Evolutionary conservation across 2,797 vertebrate species (phyloP).

Genomic region (Channa striata): DNA sequence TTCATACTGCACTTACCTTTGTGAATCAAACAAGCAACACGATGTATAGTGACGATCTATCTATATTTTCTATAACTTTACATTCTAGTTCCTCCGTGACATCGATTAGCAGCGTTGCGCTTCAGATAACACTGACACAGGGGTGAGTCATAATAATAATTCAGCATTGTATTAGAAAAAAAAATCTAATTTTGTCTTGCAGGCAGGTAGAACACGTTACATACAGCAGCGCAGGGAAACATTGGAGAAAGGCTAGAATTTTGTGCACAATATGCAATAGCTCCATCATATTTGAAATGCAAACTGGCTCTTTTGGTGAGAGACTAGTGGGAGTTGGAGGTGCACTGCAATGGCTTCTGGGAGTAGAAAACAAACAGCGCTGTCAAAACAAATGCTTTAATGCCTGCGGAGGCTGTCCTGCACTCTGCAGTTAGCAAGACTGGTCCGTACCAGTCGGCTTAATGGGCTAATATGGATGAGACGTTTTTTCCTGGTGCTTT

Average conservation of each 20-base stretch:
- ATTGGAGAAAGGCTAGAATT: slow-evolving; percentile 59
- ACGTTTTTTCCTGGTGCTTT: slow-evolving; percentile 80
- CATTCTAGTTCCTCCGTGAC: slow-evolving; percentile 35
- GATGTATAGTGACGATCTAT: too few relatives aligned
- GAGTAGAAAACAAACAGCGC: slow-evolving; percentile 85
- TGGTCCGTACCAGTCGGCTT: slow-evolving; percentile 75
- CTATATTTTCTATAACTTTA: too few relatives aligned
- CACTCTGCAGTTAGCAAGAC: slow-evolving; percentile 78
- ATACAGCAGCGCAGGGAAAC: slow-evolving; percentile 48
- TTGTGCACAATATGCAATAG: slow-evolving; percentile 80
- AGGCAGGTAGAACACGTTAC: slow-evolving; percentile 64
- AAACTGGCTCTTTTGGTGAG: slow-evolving; percentile 83
- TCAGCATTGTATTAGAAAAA: slow-evolving; percentile 30
- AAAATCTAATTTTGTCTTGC: slow-evolving; percentile 52
- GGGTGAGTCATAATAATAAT: slow-evolving; percentile 28
- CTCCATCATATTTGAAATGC: slow-evolving; percentile 84
- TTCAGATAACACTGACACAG: slow-evolving; percentile 27
- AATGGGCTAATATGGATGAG: slow-evolving; percentile 82
- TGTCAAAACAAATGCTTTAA: slow-evolving; percentile 87
- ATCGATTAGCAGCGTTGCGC: slow-evolving; percentile 39
- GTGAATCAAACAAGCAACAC: neutral
- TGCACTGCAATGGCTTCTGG: slow-evolving; percentile 84
- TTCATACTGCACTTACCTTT: neutral
- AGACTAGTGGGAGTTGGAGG: slow-evolving; percentile 84
- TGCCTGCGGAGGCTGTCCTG: slow-evolving; percentile 83